phyloP scores from a whole-genome alignment of 2,888 invertebrate genomes.

The Apantesis nais region DNA sequence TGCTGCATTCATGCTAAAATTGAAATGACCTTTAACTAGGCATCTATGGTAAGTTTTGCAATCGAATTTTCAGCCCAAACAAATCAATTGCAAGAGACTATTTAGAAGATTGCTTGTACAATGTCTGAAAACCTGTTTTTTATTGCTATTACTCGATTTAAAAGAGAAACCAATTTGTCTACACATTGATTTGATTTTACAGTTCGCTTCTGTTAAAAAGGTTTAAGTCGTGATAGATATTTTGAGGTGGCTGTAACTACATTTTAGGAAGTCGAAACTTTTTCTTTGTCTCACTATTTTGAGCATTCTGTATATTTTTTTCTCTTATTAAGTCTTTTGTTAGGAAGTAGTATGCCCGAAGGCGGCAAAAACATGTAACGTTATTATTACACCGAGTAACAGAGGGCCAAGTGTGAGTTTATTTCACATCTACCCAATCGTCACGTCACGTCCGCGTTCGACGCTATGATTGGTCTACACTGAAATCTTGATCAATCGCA shows the following conservation, averaged over 20 bases:
- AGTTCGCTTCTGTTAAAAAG: slow-evolving; percentile 33
- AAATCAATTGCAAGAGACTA: slow-evolving; percentile 31
- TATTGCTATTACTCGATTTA: slow-evolving; percentile 44
- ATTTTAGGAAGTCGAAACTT: slow-evolving; percentile 31
- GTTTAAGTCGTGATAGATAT: slow-evolving; percentile 42
- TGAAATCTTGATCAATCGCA: too few relatives aligned
- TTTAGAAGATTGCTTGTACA: slow-evolving; percentile 32
- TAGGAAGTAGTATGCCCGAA: slow-evolving; percentile 21
- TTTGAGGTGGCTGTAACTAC: slow-evolving; percentile 31
- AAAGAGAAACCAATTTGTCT: slow-evolving; percentile 36
- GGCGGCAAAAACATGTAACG: slow-evolving; percentile 18
- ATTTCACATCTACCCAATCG: too few relatives aligned
- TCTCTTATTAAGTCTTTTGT: slow-evolving; percentile 28
- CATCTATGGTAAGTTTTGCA: slow-evolving; percentile 21
- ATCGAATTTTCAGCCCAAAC: slow-evolving; percentile 32
- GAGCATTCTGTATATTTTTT: slow-evolving; percentile 18
- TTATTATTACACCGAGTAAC: neutral
- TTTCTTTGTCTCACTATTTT: slow-evolving; percentile 33
- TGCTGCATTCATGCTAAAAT: slow-evolving; percentile 37
- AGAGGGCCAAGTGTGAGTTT: too few relatives aligned
- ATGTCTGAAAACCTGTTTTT: slow-evolving; percentile 40
- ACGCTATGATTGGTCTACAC: too few relatives aligned
- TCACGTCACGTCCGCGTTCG: too few relatives aligned
- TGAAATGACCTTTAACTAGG: slow-evolving; percentile 40
- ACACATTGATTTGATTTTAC: slow-evolving; percentile 42